Percentiles rank a stretch among this genome's conserved stretches.
Conservation (phyloP, 2,888 invertebrate genomes). For the Heliconius cydno region DNA sequence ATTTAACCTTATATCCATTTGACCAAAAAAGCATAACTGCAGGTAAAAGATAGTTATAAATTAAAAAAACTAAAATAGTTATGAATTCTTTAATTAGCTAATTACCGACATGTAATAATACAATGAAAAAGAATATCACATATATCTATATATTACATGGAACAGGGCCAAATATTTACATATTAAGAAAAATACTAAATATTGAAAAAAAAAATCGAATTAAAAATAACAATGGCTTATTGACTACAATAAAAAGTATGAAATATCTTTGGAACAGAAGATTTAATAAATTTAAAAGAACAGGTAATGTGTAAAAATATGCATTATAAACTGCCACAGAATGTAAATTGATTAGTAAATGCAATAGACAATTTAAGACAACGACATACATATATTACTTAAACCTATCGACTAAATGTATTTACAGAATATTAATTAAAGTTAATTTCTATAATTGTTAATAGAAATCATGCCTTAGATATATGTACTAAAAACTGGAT, state of each 20-base stretch:
- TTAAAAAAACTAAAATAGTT: conserved; percentile 29
- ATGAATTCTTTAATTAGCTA: conserved; percentile 41
- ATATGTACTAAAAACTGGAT: not conserved
- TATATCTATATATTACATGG: conserved; percentile 38
- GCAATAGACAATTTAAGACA: not conserved
- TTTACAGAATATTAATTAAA: not conserved
- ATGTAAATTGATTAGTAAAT: not conserved
- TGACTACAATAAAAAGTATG: not conserved
- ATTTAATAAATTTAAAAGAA: not conserved
- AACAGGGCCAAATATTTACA: conserved; percentile 34
- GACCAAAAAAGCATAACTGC: too few relatives aligned
- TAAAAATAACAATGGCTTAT: not conserved
- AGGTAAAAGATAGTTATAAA: not conserved
- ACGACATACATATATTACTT: not conserved
- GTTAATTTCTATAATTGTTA: not conserved
- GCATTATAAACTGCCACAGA: conserved; percentile 1
- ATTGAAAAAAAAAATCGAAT: not conserved
- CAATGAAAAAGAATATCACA: conserved; percentile 48
- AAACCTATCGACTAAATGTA: not conserved
- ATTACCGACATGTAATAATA: conserved; percentile 37
- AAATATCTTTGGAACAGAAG: too few relatives aligned
- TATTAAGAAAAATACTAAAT: not conserved
- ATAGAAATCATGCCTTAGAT: not conserved
- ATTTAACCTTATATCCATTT: too few relatives aligned
- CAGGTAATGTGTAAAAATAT: not conserved